Base-by-base conservation (phyloP, 1,140 invertebrate species). In the Panonychus citri region DNA sequence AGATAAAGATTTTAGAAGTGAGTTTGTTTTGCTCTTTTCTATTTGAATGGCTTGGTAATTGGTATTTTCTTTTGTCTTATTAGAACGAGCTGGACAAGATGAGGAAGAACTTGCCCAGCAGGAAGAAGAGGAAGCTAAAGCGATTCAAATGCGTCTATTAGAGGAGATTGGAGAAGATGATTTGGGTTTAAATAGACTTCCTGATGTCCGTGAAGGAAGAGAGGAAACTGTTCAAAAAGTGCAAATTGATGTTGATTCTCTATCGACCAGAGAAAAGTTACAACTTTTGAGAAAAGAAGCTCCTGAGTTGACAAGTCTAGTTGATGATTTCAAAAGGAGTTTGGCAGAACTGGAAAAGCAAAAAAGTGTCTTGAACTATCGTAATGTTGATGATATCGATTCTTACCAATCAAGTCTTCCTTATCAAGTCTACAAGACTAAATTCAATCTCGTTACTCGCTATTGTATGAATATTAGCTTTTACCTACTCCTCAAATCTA, bases 391-490 rank as follows among this genome's bases (percentile, higher is more conserved):
- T 17, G 58, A 46, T 39, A 25, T 56, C 19, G 51, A 55, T 39
- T 13, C 25, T 13, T 65, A 46, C 24, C 27, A 26, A 49, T 46
- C 24, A 53, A 40, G 21, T 53, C 53, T 30, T 15, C 42, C 27
- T 12, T 27, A 37, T 12, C 30, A 40, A 34, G 55, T 57, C 51
- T 26, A 62, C 39, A 28, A 57, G 52, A 40, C 53, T 24, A 57
- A 61, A 43, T 61, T 55, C 40, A 30, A 60, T 7, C 37, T 58
- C 25, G 30, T 59, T 12, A 13, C 46, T 62, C 79, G 77, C 68
- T 91, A 93, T 65, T 83, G 79, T 61, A 78, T 77, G 21, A 90
- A 91, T 67, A 79, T 91, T 24, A 76, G 76, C 27, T 89, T 85
- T 69, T 94, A 89, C 69, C 66, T 93, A 57, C 72, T 85, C 60